Conservation (phyloP, 1,140 invertebrate species). For the Augochlora pura region DNA sequence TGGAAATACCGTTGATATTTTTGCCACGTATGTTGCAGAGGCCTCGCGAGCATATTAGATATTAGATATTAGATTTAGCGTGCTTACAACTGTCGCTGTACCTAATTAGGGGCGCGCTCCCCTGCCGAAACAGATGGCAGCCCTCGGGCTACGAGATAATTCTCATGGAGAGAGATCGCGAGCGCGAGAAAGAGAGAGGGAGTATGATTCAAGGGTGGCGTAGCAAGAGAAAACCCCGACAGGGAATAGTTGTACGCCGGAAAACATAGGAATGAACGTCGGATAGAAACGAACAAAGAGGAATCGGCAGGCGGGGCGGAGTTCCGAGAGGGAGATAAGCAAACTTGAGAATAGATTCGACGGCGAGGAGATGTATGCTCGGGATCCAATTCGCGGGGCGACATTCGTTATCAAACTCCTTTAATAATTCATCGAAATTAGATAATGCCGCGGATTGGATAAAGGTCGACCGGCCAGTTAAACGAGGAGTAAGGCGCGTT, state of each 20-base stretch:
- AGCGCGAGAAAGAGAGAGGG: too few species aligned
- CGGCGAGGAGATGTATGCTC: slow-evolving; percentile 24
- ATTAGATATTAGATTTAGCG: slow-evolving; percentile 76
- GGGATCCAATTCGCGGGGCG: slow-evolving; percentile 38
- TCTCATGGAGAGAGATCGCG: slow-evolving; percentile 53
- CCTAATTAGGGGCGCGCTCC: slow-evolving; percentile 74
- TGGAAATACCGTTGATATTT: slow-evolving; percentile 51
- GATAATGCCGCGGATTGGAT: slow-evolving; percentile 55
- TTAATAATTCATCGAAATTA: slow-evolving; percentile 71
- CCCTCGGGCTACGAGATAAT: slow-evolving; percentile 76
- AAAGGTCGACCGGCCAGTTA: slow-evolving; percentile 40
- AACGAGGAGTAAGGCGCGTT: slow-evolving; percentile 30
- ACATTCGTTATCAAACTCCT: slow-evolving; percentile 58
- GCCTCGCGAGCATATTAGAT: slow-evolving; percentile 60
- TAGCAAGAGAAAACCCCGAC: slow-evolving; percentile 5
- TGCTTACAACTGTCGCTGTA: slow-evolving; percentile 74
- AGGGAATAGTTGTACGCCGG: not conserved
- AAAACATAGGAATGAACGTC: slow-evolving; percentile 5
- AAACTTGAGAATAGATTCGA: slow-evolving; percentile 32
- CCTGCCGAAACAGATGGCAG: slow-evolving; percentile 75
- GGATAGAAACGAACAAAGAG: not conserved
- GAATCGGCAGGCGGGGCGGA: slow-evolving; percentile 19
- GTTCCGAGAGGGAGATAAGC: slow-evolving; percentile 28
- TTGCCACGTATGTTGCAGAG: slow-evolving; percentile 44
- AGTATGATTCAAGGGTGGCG: slow-evolving; percentile 14